Base-by-base conservation (phyloP, 2,888 invertebrate genomes). In the Celastrina argiolus region DNA sequence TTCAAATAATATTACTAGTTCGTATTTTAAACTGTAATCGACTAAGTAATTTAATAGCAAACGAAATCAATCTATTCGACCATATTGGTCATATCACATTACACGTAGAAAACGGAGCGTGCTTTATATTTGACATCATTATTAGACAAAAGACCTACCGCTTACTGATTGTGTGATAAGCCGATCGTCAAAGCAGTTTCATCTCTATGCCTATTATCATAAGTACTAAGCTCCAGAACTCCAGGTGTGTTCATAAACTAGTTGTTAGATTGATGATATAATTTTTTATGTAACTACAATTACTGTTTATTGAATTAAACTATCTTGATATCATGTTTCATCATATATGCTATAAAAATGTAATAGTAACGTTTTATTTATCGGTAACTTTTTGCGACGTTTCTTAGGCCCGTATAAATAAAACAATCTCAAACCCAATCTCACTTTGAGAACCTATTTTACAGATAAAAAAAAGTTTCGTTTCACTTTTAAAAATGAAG, bases 81-180 rank as follows among this genome's bases (percentile, higher is more conserved):
- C 59, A 63, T 67, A 66, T 51, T 51, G 51, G 26, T 22, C 12
- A 51, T 68, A 73, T 73, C 75, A 69, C 68, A 72, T 72, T 71
- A 72, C 73, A 69, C 69, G 71, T 71, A 69, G 67, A 70, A 70
- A 73, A 73, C 72, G 71, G 70, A 34, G 56, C 31, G 31, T 36
- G 18, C 65, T 69, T 36, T 63, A 65, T 67, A 67, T 68, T 69
- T 69, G 61, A 71, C 68, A 66, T 69, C 65, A 69, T 58, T 66
- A 66, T 69, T 64, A 56, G 63, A 68, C 56, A 67, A 67, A 63
- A 65, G 70, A 70, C 69, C 70, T 61, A 69, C 69, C 70, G 67
- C 65, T 66, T 10, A 41, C 16, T 45, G 68, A 45, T 64, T 36
- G 5, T 42, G 31, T 22, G 67, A 58, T 65, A 65, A 59, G 22